Percentiles rank a stretch among this genome's conserved stretches.
phyloP scores from a whole-genome alignment of 2,888 invertebrate species.

The Apoda limacodes region DNA sequence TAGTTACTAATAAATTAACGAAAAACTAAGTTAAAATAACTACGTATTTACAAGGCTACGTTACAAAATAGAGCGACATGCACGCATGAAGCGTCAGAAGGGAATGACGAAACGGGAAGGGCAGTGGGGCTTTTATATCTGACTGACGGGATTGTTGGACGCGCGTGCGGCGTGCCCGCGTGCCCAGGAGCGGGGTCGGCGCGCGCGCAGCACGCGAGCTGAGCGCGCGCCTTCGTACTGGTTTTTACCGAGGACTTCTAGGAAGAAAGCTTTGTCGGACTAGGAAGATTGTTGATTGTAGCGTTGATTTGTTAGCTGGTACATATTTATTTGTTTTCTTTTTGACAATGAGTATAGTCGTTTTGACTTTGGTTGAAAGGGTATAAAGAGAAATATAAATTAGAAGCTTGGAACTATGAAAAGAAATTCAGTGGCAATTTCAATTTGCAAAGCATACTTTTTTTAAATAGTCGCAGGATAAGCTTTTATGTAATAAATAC shows the following conservation, averaged over 20 bases:
- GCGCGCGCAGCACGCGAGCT: constrained; percentile 52
- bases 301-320: no score
- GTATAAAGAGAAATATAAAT: no score
- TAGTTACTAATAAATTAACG: no score
- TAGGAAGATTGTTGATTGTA: no score
- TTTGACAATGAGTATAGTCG: no score
- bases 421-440: no score
- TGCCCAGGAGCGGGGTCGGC: constrained; percentile 25
- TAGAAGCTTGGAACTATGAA: no score
- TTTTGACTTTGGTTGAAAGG: no score
- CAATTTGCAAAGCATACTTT: no score
- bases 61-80: constrained; percentile 39
- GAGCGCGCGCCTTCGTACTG: constrained; percentile 57
- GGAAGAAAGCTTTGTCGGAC: constrained; percentile 62
- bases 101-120: constrained; percentile 63
- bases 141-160: constrained; percentile 20
- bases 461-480: no score
- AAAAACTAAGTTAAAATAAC: constrained; percentile 25
- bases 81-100: constrained; percentile 48
- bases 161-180: constrained; percentile 31
- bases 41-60: constrained; percentile 56
- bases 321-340: no score
- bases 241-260: constrained; percentile 58
- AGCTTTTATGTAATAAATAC: no score
- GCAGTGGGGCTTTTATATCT: constrained; percentile 43